A percentile compares a stretch with the other conserved stretches of the same genome.
These are phyloP conservation scores for Mongoloraphidia duomilia DNA, from an alignment of 2,888 invertebrate genomes.

Conservation along the genomic window DNA sequence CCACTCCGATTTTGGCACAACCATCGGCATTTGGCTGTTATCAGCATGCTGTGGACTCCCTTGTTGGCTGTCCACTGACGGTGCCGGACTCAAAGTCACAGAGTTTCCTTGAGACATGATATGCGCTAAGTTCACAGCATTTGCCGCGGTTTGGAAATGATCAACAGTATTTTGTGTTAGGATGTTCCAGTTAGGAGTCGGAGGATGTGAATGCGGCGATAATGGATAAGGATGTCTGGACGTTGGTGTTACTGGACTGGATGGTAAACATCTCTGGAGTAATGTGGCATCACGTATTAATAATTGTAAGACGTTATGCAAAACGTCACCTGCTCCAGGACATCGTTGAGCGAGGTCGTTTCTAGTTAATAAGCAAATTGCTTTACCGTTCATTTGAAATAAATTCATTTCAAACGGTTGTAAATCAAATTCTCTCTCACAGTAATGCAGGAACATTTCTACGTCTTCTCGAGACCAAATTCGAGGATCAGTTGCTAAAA, in stretches of 20 bases:
- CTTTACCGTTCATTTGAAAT: slow-evolving; percentile 96
- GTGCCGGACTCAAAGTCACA: slow-evolving; percentile 80
- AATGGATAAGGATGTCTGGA: slow-evolving; percentile 59
- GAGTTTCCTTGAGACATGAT: slow-evolving; percentile 67
- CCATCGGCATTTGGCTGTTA: slow-evolving; percentile 23
- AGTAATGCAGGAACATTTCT: slow-evolving; percentile 74
- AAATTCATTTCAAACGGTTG: slow-evolving; percentile 84
- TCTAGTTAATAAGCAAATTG: slow-evolving; percentile 77
- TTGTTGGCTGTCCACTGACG: slow-evolving; percentile 75
- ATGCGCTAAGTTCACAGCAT: slow-evolving; percentile 49
- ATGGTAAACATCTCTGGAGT: slow-evolving; percentile 64
- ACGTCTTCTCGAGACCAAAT: slow-evolving; percentile 87
- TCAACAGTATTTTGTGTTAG: slow-evolving; percentile 25
- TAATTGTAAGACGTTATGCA: slow-evolving; percentile 86
- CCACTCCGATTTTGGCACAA: slow-evolving; percentile 8
- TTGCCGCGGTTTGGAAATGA: slow-evolving; percentile 31
- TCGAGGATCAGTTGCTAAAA: slow-evolving; percentile 67
- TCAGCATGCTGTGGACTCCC: slow-evolving; percentile 72
- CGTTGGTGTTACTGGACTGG: slow-evolving; percentile 69
- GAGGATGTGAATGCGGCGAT: slow-evolving; percentile 68
- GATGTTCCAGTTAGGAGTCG: slow-evolving; percentile 63
- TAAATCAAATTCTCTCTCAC: slow-evolving; percentile 82
- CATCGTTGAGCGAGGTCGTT: slow-evolving; percentile 82
- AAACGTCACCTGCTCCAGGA: slow-evolving; percentile 84
- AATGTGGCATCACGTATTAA: slow-evolving; percentile 67